phyloP scores from a whole-genome alignment of 2,113 vertebrate genomes.

The Ictalurus punctatus region DNA sequence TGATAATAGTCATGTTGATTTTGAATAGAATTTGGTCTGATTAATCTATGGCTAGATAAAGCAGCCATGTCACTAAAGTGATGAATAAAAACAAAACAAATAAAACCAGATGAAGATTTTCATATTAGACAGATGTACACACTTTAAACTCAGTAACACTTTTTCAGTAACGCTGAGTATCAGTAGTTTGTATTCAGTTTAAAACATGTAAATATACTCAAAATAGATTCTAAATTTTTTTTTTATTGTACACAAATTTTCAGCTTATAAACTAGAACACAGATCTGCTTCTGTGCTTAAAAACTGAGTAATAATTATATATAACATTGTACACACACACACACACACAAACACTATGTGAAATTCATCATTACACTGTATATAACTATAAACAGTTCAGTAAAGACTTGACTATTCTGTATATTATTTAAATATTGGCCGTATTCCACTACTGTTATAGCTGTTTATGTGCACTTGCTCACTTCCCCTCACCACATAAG shows the following conservation, averaged over 20 bases:
- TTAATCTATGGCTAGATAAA: too few species aligned
- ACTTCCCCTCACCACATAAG: neutral
- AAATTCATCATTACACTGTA: neutral
- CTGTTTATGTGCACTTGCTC: neutral
- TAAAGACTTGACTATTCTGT: neutral
- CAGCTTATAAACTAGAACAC: neutral
- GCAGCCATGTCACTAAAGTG: too few species aligned
- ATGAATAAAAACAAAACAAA: too few species aligned
- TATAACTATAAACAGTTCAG: neutral
- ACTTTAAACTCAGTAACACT: too few species aligned
- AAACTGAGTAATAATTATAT: neutral
- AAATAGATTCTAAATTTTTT: neutral
- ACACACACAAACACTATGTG: neutral
- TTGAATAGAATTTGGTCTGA: too few species aligned
- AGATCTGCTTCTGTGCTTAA: neutral
- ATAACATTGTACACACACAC: neutral
- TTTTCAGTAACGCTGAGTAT: too few species aligned
- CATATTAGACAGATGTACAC: too few species aligned
- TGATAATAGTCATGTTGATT: too few species aligned
- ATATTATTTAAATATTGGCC: too few species aligned
- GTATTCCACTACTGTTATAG: neutral
- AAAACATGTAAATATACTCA: neutral
- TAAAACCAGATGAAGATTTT: too few species aligned
- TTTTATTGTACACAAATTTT: neutral
- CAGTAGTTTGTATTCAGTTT: neutral